Conservation (phyloP, 2,888 invertebrate genomes). For the Lottia scabra region DNA sequence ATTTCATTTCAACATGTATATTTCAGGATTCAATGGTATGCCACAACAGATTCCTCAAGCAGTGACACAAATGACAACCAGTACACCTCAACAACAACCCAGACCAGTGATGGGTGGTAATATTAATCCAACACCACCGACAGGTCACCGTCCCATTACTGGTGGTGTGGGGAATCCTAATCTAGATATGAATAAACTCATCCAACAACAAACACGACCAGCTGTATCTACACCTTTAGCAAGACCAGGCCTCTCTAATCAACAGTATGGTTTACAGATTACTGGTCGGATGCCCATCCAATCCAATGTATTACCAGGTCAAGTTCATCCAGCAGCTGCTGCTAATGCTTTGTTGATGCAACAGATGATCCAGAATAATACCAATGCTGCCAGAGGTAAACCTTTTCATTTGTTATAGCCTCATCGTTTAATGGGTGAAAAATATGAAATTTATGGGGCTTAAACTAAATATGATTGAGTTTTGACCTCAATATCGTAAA, state of each 20-base stretch:
- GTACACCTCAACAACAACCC: slow-evolving; percentile 15
- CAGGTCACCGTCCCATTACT: slow-evolving; percentile 9
- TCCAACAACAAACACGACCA: slow-evolving; percentile 37
- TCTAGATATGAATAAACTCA: slow-evolving; percentile 40
- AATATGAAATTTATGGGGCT: too few relatives aligned
- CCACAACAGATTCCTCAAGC: slow-evolving; percentile 14
- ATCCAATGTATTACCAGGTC: slow-evolving; percentile 32
- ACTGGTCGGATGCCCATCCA: slow-evolving; percentile 52
- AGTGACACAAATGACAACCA: not conserved
- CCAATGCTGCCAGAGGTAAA: slow-evolving; percentile 36
- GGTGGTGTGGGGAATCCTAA: slow-evolving; percentile 18
- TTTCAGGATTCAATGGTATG: not conserved
- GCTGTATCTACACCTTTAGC: slow-evolving; percentile 20
- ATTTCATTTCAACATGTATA: not conserved
- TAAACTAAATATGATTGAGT: too few relatives aligned
- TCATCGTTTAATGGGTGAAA: not conserved
- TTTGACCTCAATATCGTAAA: too few relatives aligned
- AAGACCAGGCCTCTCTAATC: slow-evolving; percentile 25
- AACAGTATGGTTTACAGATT: slow-evolving; percentile 50
- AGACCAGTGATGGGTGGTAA: slow-evolving; percentile 7
- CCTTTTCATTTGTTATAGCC: too few relatives aligned
- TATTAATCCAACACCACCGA: slow-evolving; percentile 2
- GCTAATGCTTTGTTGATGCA: slow-evolving; percentile 50
- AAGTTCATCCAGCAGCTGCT: slow-evolving; percentile 25
- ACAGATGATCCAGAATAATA: slow-evolving; percentile 48